Evolutionary conservation across 2,888 invertebrate genomes (phyloP).

Genomic region (Acanthosoma haemorrhoidale): DNA sequence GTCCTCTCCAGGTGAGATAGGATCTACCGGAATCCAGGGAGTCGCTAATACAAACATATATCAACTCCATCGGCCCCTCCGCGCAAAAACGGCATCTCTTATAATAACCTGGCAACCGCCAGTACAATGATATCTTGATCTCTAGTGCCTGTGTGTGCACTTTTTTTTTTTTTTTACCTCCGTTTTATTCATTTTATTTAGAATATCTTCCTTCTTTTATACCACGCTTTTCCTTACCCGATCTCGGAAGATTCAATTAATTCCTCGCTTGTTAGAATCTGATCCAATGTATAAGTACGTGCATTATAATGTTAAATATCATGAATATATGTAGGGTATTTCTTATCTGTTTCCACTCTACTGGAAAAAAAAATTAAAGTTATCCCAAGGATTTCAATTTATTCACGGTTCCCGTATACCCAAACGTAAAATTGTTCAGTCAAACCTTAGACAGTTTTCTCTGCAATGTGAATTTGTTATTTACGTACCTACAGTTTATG

Average conservation of each 20-base stretch:
- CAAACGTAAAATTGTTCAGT: too few relatives aligned
- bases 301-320: background rate
- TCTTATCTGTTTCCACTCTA: background rate
- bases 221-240: background rate
- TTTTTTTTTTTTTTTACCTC: background rate
- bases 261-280: too few relatives aligned
- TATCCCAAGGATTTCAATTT: too few relatives aligned
- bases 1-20: conserved; percentile 18
- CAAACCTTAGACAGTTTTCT: too few relatives aligned
- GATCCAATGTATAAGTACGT: too few relatives aligned
- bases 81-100: conserved; percentile 17
- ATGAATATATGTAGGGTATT: background rate
- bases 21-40: conserved; percentile 29
- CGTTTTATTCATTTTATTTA: background rate
- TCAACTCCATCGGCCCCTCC: conserved; percentile 20
- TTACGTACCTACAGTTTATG: too few relatives aligned
- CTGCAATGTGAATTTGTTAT: too few relatives aligned
- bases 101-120: conserved; percentile 9
- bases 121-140: conserved; percentile 31
- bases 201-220: conserved; percentile 7
- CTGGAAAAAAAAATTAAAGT: too few relatives aligned
- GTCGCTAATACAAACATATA: conserved; percentile 29
- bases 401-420: too few relatives aligned
- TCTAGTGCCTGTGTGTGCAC: background rate
- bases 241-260: background rate